Evolutionary conservation across 2,888 invertebrate species (phyloP).

Genomic region (Eupithecia insigniata): DNA sequence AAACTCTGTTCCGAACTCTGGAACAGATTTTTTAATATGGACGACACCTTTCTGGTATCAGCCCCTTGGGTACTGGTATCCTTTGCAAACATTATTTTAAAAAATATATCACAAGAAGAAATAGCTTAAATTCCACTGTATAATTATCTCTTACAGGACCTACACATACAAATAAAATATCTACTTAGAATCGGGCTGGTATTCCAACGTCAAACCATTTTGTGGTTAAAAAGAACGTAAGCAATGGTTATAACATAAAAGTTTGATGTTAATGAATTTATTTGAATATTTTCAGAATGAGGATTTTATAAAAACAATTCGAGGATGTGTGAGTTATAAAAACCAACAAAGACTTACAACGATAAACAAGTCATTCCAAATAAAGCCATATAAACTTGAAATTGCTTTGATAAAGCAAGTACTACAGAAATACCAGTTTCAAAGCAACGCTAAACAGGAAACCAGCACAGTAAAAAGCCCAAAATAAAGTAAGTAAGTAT

Average conservation of each 20-base stretch:
- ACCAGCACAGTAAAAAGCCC: constrained; percentile 9
- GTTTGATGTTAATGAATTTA: constrained; percentile 39
- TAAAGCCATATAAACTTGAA: constrained; percentile 6
- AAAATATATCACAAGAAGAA: neutral
- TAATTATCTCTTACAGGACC: neutral
- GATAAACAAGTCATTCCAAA: constrained; percentile 6
- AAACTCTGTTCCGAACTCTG: no score
- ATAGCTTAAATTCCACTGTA: neutral
- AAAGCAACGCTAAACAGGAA: constrained; percentile 15
- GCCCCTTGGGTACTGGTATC: neutral
- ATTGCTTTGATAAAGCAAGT: constrained; percentile 7
- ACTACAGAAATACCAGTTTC: neutral
- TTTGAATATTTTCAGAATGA: constrained; percentile 34
- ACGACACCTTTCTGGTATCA: no score
- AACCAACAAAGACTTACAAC: constrained; percentile 3
- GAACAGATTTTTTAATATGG: no score
- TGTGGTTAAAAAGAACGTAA: constrained; percentile 40
- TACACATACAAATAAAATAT: no score
- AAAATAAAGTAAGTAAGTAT: constrained; percentile 22
- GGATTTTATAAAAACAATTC: constrained; percentile 34
- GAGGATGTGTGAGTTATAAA: neutral
- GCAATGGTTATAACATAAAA: constrained; percentile 41
- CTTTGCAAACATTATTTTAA: neutral
- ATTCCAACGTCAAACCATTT: constrained; percentile 32
- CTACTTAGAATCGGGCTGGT: no score